Conservation (phyloP, 1,140 invertebrate species). For the Platyura marginata region DNA sequence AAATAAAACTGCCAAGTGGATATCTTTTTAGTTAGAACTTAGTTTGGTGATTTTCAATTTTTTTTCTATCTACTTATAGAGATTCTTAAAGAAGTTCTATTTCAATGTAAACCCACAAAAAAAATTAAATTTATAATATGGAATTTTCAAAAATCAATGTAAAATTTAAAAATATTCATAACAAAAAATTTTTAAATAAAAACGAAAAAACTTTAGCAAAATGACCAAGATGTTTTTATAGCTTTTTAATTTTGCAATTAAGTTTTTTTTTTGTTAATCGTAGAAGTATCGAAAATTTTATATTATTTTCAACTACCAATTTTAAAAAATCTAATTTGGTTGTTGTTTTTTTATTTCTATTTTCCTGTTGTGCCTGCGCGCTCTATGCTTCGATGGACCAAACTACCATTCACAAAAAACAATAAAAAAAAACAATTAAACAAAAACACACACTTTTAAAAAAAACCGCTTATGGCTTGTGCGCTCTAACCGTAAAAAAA, state of each 20-base stretch:
- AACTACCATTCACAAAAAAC: too few species aligned
- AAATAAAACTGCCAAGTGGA: too few species aligned
- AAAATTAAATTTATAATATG: too few species aligned
- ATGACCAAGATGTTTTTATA: too few species aligned
- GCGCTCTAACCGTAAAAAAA: background rate
- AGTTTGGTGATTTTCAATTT: too few species aligned
- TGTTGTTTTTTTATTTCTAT: conserved; percentile 1
- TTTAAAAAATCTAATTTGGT: background rate
- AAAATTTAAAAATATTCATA: too few species aligned
- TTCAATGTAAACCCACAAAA: background rate
- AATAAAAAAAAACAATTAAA: conserved; percentile 1
- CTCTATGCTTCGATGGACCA: background rate
- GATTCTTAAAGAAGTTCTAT: background rate
- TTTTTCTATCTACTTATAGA: background rate
- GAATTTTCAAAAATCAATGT: too few species aligned
- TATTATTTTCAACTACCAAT: background rate
- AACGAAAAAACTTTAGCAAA: too few species aligned
- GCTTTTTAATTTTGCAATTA: too few species aligned
- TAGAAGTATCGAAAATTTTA: background rate
- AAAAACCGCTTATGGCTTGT: background rate
- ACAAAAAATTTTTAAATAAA: too few species aligned
- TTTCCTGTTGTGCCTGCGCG: conserved; percentile 1
- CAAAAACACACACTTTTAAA: background rate
- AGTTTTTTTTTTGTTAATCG: too few species aligned
- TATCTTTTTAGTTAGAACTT: too few species aligned